Evolutionary conservation across 2,113 vertebrate species (phyloP).

Genomic region (Podarcis muralis): DNA sequence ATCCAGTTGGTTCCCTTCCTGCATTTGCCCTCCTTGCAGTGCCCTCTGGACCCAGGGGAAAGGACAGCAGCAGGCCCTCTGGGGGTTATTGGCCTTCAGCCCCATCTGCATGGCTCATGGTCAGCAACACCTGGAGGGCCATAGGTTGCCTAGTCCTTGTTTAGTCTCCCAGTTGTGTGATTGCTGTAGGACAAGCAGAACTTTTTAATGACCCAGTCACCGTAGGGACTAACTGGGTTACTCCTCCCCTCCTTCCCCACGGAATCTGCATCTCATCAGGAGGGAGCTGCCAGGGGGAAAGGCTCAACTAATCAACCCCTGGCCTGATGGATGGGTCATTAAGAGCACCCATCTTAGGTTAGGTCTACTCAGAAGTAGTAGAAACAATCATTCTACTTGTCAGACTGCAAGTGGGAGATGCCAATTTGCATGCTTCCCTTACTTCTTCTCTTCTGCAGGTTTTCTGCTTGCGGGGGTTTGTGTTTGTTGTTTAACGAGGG

Average conservation of each 20-base stretch:
- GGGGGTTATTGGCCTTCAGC: background rate
- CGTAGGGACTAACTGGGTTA: too few relatives aligned
- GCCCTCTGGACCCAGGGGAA: background rate
- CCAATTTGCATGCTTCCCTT: background rate
- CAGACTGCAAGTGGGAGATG: background rate
- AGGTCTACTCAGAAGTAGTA: background rate
- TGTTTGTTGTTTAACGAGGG: background rate
- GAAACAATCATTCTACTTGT: too few relatives aligned
- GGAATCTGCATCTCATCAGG: background rate
- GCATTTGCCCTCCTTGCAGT: background rate
- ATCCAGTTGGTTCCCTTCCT: background rate
- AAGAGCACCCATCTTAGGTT: too few relatives aligned
- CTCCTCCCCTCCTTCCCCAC: background rate
- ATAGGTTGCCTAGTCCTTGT: background rate
- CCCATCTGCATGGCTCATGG: background rate
- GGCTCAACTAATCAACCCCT: too few relatives aligned
- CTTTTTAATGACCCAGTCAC: background rate
- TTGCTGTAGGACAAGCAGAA: background rate
- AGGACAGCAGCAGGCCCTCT: background rate
- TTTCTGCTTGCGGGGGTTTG: background rate
- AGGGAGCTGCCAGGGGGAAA: background rate
- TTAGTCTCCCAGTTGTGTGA: background rate
- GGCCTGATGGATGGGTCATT: background rate
- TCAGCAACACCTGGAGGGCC: too few relatives aligned
- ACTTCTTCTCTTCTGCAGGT: background rate